Percentiles rank a stretch among this genome's conserved stretches.
phyloP scores from a whole-genome alignment of 2,888 invertebrate species.

The Ellobium chinense region DNA sequence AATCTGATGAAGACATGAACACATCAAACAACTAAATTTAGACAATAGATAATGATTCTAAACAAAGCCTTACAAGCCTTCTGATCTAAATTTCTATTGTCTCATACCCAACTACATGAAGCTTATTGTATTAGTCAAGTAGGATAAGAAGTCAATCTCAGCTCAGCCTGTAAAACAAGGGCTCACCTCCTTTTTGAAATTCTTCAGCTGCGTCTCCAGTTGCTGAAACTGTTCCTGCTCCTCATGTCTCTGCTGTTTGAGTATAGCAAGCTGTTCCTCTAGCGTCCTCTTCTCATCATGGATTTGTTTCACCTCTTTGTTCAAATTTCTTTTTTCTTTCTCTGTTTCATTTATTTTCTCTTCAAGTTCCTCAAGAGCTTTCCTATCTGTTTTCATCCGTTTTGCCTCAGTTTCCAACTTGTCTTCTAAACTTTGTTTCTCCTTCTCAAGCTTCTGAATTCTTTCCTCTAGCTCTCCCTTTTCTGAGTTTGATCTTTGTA shows the following conservation, averaged over 20 bases:
- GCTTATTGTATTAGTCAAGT: too few species aligned
- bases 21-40: too few species aligned
- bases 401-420: background rate
- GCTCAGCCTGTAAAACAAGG: too few species aligned
- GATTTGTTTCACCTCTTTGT: conserved; percentile 3
- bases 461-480: background rate
- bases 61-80: too few species aligned
- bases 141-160: too few species aligned
- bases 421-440: conserved; percentile 9
- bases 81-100: too few species aligned
- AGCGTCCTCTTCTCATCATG: conserved; percentile 3
- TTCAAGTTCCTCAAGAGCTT: background rate
- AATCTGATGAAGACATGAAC: too few species aligned
- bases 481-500: conserved; percentile 17
- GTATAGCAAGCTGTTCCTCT: background rate
- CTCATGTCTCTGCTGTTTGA: background rate
- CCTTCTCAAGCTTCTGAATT: conserved; percentile 18
- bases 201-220: conserved; percentile 14
- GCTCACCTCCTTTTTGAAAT: conserved; percentile 13
- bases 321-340: conserved; percentile 1
- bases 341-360: conserved; percentile 9
- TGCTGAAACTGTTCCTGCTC: background rate
- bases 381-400: background rate
- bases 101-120: too few species aligned
- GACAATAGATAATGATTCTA: too few species aligned